A percentile compares a stretch with the other conserved stretches of the same genome.
These are phyloP conservation scores for Sebastolobus alascanus DNA, from an alignment of 2,797 vertebrate species.

Conservation along the genomic window DNA sequence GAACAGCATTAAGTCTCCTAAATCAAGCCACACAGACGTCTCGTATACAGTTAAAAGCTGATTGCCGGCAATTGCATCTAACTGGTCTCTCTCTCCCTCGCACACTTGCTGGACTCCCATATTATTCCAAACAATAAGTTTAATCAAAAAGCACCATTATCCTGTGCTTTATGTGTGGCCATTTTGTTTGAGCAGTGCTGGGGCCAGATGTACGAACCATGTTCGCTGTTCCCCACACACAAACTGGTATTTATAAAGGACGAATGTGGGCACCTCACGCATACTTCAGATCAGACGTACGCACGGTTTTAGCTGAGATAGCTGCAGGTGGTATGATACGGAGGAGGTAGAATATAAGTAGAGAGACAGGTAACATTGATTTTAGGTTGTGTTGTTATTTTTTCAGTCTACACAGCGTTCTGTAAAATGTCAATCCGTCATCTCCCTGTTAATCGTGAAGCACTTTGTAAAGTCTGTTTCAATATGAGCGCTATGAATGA, in stretches of 20 bases:
- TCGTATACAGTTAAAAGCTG: constrained; percentile 10
- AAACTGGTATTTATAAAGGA: neutral
- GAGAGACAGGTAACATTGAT: neutral
- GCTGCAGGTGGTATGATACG: no score
- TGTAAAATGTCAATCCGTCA: neutral
- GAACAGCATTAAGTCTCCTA: constrained; percentile 10
- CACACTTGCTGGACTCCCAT: neutral
- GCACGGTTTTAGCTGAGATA: no score
- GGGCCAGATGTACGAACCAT: neutral
- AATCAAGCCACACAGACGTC: constrained; percentile 16
- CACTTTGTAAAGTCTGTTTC: neutral
- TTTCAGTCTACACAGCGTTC: neutral
- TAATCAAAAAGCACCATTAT: constrained; percentile 47
- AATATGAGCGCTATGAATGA: neutral
- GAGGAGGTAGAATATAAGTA: no score
- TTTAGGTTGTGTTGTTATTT: neutral
- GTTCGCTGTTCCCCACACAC: neutral
- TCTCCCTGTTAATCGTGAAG: neutral
- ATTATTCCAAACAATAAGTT: constrained; percentile 45
- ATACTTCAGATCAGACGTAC: neutral
- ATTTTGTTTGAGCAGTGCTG: constrained; percentile 41
- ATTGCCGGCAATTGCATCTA: constrained; percentile 16
- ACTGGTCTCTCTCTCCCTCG: neutral
- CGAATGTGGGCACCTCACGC: neutral
- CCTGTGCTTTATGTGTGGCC: constrained; percentile 20